Evolutionary conservation across 2,888 invertebrate genomes (phyloP), one percentile per base, ranked within the genome.

Genomic region (Dromius quadrimaculatus): DNA sequence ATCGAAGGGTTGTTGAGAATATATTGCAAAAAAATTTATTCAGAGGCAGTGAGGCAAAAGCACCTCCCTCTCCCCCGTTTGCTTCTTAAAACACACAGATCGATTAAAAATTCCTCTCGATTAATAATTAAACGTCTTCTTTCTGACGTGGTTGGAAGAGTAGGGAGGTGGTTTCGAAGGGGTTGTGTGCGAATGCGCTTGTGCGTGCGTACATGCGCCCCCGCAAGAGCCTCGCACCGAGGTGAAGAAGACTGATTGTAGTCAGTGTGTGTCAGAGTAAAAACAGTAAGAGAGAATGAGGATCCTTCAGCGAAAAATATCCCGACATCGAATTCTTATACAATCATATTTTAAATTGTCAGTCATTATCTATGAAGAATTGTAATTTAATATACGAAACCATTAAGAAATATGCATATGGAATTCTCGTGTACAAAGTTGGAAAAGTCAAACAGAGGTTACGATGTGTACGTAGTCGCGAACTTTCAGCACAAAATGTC

Each of bases 241-340:
- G 75, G 75, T 79, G 79, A 79, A 78, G 80, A 80, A 79, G 80
- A 80, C 81, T 81, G 82, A 82, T 81, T 81, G 81, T 81, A 81
- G 80, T 81, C 80, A 80, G 81, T 81, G 79, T 81, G 80, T 82
- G 81, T 82, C 78, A 78, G 81, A 79, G 81, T 79, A 81, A 81
- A 81, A 81, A 81, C 80, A 81, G 78, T 81, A 82, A 87, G 87
- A 86, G 87, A 87, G 87, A n/a, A n/a, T n/a, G n/a, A n/a, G n/a
- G 36, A 11, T 1, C 36, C 13, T 36, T 13, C n/a, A 36, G 36
- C 36, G 36, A 13, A 11, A n/a, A n/a, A n/a, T n/a, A 11, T 2
- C 3, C 36, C 3, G 3, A 11, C 36, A 36, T 36, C 13, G 36
- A 13, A 36, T n/a, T n/a, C n/a, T n/a, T n/a, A 36, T 11, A 32